A percentile compares a stretch with the other conserved stretches of the same genome.
Evolutionary conservation across 2,113 vertebrate genomes (phyloP).

Genomic region (Hymenochirus boettgeri): DNA sequence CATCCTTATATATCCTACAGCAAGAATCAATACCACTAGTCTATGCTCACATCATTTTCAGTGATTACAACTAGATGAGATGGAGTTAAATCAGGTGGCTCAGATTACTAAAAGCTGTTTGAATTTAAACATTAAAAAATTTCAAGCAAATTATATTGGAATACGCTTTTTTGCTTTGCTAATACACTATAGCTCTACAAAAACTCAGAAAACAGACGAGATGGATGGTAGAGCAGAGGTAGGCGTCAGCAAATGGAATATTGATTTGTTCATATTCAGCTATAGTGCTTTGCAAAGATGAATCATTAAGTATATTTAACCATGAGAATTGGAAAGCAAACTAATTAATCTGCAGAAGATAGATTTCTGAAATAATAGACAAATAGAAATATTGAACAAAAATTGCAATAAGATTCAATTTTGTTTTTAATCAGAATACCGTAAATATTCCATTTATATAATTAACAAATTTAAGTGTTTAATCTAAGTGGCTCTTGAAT

Average conservation of each 20-base stretch:
- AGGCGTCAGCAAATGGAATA: constrained; percentile 44
- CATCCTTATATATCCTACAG: background rate
- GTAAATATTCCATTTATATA: constrained; percentile 8
- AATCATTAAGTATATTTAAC: constrained; percentile 42
- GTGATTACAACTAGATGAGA: constrained; percentile 6
- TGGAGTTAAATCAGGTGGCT: background rate
- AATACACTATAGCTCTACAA: background rate
- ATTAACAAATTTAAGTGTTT: background rate
- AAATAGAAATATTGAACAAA: constrained; percentile 25
- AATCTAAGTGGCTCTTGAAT: background rate
- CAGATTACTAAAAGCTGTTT: background rate
- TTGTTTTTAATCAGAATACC: constrained; percentile 18
- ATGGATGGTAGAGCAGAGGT: constrained; percentile 11
- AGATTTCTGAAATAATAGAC: constrained; percentile 34
- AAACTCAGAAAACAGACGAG: background rate
- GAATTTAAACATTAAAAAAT: constrained; percentile 21
- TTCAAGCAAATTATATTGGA: constrained; percentile 14
- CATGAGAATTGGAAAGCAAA: constrained; percentile 11
- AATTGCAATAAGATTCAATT: constrained; percentile 18
- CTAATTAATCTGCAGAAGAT: constrained; percentile 31
- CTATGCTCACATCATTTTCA: background rate
- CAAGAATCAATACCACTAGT: background rate
- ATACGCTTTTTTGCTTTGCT: background rate
- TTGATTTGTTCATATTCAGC: constrained; percentile 43
- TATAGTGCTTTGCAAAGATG: constrained; percentile 27